A percentile compares a stretch with the other conserved stretches of the same genome.
These are phyloP conservation scores for Xyrauchen texanus DNA, from an alignment of 2,113 vertebrate species.

Conservation along the genomic window DNA sequence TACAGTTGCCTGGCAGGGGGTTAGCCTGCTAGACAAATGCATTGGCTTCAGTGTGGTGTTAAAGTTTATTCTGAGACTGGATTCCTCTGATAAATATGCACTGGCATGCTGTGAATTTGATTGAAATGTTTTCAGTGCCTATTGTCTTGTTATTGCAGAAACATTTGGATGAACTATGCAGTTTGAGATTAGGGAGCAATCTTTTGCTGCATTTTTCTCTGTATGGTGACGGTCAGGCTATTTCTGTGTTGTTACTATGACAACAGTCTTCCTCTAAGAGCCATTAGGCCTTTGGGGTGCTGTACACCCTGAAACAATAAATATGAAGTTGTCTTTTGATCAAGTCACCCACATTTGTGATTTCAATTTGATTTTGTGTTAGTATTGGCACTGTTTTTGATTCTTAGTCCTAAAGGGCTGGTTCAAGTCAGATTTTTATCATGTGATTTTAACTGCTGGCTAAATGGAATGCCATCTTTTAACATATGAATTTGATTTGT, in stretches of 20 bases:
- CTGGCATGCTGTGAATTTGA: neutral
- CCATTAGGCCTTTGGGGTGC: neutral
- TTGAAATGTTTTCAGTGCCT: neutral
- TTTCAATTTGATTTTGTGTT: too few species aligned
- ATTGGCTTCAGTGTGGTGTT: neutral
- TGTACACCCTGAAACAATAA: neutral
- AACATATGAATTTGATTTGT: too few species aligned
- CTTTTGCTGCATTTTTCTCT: neutral
- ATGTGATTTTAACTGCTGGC: too few species aligned
- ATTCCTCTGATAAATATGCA: neutral
- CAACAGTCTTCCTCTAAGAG: neutral
- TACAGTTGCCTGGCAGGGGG: neutral
- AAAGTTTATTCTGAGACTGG: neutral
- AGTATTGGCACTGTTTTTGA: too few species aligned
- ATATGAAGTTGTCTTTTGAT: too few species aligned
- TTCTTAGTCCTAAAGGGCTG: too few species aligned
- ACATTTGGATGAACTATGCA: neutral
- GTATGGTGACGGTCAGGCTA: neutral
- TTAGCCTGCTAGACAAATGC: neutral
- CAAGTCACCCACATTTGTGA: too few species aligned
- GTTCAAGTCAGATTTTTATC: too few species aligned
- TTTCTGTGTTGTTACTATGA: neutral
- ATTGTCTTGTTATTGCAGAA: neutral
- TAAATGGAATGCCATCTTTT: too few species aligned
- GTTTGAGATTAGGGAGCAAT: neutral